phyloP scores from a whole-genome alignment of 2,888 invertebrate species.

The Crematogaster levior region DNA sequence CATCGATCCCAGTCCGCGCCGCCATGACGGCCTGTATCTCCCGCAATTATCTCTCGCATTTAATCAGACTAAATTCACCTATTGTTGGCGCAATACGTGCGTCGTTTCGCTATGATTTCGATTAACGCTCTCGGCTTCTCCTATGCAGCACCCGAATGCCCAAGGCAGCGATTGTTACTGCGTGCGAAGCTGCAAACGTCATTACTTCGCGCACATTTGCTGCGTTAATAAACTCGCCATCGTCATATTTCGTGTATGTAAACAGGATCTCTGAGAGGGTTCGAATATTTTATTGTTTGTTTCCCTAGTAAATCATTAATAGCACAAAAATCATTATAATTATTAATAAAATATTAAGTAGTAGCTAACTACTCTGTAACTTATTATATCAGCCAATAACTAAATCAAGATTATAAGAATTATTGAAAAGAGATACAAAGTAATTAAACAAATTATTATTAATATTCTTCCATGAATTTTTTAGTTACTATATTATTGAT shows the following conservation, averaged over 20 bases:
- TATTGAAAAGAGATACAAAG: not conserved
- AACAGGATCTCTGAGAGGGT: not conserved
- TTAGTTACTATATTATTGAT: not conserved
- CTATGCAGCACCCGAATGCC: not conserved
- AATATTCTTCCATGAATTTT: not conserved
- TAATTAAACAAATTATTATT: not conserved
- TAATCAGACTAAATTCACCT: constrained; percentile 65
- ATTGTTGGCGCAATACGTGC: constrained; percentile 59
- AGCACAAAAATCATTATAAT: not conserved
- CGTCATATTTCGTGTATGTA: not conserved
- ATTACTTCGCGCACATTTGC: constrained; percentile 53
- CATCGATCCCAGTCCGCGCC: constrained; percentile 44
- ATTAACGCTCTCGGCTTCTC: constrained; percentile 46
- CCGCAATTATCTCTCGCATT: constrained; percentile 65
- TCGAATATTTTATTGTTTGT: too few relatives aligned
- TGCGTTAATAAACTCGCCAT: constrained; percentile 53
- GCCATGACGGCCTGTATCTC: constrained; percentile 58
- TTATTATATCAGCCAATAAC: not conserved
- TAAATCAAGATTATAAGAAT: not conserved
- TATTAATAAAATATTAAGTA: not conserved
- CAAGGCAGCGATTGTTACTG: constrained; percentile 40
- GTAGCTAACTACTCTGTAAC: not conserved
- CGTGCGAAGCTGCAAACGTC: constrained; percentile 39
- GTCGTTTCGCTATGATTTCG: constrained; percentile 56
- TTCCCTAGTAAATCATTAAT: not conserved